Evolutionary conservation across 2,888 invertebrate genomes (phyloP), one percentile per base, ranked within the genome.

Genomic region (Apodemia zela): DNA sequence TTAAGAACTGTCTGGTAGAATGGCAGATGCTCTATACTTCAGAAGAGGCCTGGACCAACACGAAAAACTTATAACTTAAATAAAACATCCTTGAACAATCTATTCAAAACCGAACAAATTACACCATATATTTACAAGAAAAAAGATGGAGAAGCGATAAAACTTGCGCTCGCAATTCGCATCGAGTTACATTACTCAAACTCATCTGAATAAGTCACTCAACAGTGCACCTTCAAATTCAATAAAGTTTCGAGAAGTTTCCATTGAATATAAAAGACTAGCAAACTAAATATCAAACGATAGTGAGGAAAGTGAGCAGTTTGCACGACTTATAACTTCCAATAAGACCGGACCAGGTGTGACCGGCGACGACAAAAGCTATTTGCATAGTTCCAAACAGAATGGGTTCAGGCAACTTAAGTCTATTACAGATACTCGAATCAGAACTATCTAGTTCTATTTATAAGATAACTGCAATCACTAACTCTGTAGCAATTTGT

Each of bases 301-400:
- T 71, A 71, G 76, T 76, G 82, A 82, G 66, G 72, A 73, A 72
- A 71, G 74, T 72, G 69, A 77, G 75, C 81, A 85, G 84, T 89
- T 87, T 84, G 87, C 84, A 81, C 82, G 90, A 90, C 86, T 90
- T 91, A 90, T 88, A 90, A 88, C 86, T 85, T 84, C 85, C 89
- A 91, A 90, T 90, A 90, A 88, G 81, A 80, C 72, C 72, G 81
- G 81, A 73, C 81, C 90, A 90, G 91, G 89, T 90, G 90, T 79
- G 85, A 79, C 82, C 82, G 79, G 74, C 78, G 79, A 72, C 77
- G 80, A 77, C 84, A 84, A 78, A 75, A 84, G 80, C 76, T 79
- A 90, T 90, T 88, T 89, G 87, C 87, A 87, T 85, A 78, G 73
- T 72, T 63, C 71, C 75, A 65, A 65, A 66, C 64, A 62, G 67